These are phyloP conservation scores for Taurulus bubalis DNA, from an alignment of 2,113 vertebrate genomes.

Conservation along the genomic window DNA sequence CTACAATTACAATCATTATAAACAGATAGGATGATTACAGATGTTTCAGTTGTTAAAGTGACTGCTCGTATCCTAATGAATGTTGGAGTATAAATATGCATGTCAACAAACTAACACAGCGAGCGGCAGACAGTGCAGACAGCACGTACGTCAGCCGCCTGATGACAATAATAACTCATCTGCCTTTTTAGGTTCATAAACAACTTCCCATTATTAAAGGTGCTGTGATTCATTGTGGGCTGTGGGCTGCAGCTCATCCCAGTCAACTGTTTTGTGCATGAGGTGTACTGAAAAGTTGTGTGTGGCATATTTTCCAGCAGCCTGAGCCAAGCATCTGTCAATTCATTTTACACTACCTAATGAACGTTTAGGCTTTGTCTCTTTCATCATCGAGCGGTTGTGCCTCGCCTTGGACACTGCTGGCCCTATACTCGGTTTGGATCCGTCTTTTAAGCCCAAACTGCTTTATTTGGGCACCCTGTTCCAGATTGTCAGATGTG, in stretches of 20 bases:
- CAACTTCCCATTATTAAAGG: constrained; percentile 60
- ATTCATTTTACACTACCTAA: constrained; percentile 71
- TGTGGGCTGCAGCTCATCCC: constrained; percentile 45
- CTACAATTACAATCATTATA: background rate
- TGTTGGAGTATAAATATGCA: background rate
- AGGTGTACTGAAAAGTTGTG: constrained; percentile 29
- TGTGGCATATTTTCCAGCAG: constrained; percentile 51
- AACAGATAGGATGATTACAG: constrained; percentile 16
- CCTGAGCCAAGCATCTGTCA: constrained; percentile 69
- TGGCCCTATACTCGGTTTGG: background rate
- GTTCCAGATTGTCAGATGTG: background rate
- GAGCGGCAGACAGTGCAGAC: constrained; percentile 37
- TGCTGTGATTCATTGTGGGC: constrained; percentile 45
- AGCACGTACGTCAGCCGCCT: constrained; percentile 21
- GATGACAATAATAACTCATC: constrained; percentile 54
- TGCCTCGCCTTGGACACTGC: constrained; percentile 11
- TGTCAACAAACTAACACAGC: constrained; percentile 5
- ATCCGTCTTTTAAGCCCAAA: background rate
- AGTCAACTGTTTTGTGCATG: constrained; percentile 48
- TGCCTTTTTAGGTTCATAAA: constrained; percentile 37
- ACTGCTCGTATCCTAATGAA: background rate
- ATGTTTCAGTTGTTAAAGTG: background rate
- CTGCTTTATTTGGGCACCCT: background rate
- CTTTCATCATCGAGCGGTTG: constrained; percentile 1
- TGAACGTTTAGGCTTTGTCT: constrained; percentile 46